phyloP scores from a whole-genome alignment of 1,140 invertebrate species.

The Drosophila kepulauana region DNA sequence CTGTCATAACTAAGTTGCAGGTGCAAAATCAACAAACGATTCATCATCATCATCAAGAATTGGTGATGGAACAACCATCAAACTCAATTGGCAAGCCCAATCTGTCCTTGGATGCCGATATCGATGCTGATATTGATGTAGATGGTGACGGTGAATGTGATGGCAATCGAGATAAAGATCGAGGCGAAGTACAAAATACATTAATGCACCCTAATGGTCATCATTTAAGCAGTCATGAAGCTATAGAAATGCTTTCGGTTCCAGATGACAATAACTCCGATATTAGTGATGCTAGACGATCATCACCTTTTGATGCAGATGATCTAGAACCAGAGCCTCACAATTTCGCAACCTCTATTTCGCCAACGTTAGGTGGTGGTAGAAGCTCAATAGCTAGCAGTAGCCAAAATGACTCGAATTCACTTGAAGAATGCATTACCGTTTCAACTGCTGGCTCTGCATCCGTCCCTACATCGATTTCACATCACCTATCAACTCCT shows the following conservation, averaged over 20 bases:
- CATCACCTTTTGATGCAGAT: slow-evolving; percentile 43
- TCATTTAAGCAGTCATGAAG: background rate
- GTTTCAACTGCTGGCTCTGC: too few relatives aligned
- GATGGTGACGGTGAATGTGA: slow-evolving; percentile 55
- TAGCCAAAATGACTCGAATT: slow-evolving; percentile 69
- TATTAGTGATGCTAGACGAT: slow-evolving; percentile 54
- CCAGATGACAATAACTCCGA: slow-evolving; percentile 68
- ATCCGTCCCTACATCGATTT: background rate
- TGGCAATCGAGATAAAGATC: slow-evolving; percentile 35
- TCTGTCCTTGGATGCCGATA: slow-evolving; percentile 23
- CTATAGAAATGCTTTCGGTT: slow-evolving; percentile 20
- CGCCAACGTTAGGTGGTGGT: slow-evolving; percentile 46
- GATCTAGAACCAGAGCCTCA: slow-evolving; percentile 44
- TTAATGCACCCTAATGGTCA: slow-evolving; percentile 9
- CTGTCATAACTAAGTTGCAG: slow-evolving; percentile 85
- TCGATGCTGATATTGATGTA: slow-evolving; percentile 41
- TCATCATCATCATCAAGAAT: slow-evolving; percentile 55
- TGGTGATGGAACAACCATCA: slow-evolving; percentile 53
- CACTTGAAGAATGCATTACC: slow-evolving; percentile 58
- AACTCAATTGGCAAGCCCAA: background rate
- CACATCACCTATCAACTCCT: background rate
- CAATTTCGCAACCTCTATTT: slow-evolving; percentile 33
- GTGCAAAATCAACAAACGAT: slow-evolving; percentile 86
- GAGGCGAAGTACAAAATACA: slow-evolving; percentile 1
- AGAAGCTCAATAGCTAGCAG: slow-evolving; percentile 41